These are phyloP conservation scores for Microtus richardsoni DNA, from an alignment of 2,113 vertebrate genomes.

Conservation along the genomic window DNA sequence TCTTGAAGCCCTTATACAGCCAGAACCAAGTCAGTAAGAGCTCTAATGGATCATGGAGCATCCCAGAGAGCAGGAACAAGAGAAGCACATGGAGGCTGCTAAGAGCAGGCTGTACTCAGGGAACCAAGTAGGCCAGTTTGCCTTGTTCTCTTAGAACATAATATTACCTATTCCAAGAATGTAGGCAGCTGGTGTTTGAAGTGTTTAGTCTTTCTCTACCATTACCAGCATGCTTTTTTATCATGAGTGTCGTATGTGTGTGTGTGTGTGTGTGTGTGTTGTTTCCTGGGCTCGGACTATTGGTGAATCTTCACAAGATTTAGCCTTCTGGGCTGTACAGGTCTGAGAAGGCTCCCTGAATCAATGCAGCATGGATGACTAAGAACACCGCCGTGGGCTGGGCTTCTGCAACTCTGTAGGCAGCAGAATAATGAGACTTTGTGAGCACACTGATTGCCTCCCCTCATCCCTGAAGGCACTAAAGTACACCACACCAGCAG, in stretches of 20 bases:
- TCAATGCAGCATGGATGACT: background rate
- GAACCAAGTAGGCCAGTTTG: slow-evolving; percentile 13
- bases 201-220: background rate
- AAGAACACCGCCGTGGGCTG: background rate
- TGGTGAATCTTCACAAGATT: slow-evolving; percentile 14
- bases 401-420: background rate
- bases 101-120: slow-evolving; percentile 29
- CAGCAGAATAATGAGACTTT: background rate
- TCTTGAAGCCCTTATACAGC: background rate
- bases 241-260: background rate
- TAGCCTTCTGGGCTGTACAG: background rate
- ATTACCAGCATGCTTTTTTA: slow-evolving; percentile 30
- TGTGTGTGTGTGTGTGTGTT: background rate
- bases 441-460: background rate
- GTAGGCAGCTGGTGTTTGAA: slow-evolving; percentile 48
- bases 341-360: background rate
- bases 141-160: slow-evolving; percentile 20
- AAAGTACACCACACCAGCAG: background rate
- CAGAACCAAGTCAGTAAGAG: background rate
- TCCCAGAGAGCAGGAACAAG: background rate
- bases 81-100: background rate
- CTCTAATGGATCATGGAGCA: background rate
- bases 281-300: background rate
- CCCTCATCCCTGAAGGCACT: background rate
- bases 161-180: background rate